Percentiles rank a stretch among this genome's conserved stretches.
Conservation (phyloP, 92 coral and sea anemone species). For the Palythoa heliodiscus region DNA sequence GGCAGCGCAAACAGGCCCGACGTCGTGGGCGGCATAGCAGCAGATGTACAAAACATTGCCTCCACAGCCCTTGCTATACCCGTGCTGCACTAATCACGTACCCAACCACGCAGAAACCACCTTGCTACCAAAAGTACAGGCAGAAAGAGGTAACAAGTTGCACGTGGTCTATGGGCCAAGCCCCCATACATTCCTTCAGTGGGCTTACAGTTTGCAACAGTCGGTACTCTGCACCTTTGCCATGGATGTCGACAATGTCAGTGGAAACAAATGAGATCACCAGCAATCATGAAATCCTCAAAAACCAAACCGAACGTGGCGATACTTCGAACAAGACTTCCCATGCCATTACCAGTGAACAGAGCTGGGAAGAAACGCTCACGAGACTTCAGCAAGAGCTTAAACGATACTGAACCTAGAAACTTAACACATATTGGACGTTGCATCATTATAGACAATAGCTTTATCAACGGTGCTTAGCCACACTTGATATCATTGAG, state of each 20-base stretch:
- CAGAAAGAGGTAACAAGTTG: conserved; percentile 3
- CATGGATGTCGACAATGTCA: neutral
- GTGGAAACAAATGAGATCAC: neutral
- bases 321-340: neutral
- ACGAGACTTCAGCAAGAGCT: neutral
- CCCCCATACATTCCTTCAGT: conserved; percentile 1
- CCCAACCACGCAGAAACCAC: conserved; percentile 7
- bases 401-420: neutral
- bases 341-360: neutral
- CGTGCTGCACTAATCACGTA: neutral
- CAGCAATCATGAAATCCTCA: neutral
- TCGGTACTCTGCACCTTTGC: neutral
- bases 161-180: conserved; percentile 4
- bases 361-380: neutral
- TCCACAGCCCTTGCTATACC: neutral
- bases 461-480: too few relatives aligned
- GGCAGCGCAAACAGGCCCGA: conserved; percentile 16
- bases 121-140: conserved; percentile 6
- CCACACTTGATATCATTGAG: too few relatives aligned
- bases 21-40: neutral
- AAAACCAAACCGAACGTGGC: too few relatives aligned
- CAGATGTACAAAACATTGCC: neutral
- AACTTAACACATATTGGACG: too few relatives aligned
- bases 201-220: neutral
- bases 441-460: too few relatives aligned